Evolutionary conservation across 2,888 invertebrate genomes (phyloP).

Genomic region (Mystacides longicornis): DNA sequence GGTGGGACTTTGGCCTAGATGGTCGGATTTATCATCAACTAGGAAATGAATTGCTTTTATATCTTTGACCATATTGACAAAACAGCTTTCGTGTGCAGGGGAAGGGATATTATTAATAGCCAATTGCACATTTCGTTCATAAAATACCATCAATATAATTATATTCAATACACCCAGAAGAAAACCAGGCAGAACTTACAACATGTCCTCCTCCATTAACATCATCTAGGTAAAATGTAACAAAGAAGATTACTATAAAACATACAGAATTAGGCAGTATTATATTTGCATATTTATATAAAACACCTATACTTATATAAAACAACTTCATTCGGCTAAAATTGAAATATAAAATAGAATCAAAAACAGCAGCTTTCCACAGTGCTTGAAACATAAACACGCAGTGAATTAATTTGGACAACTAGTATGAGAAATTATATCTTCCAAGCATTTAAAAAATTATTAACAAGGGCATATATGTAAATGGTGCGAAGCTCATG

Average conservation of each 20-base stretch:
- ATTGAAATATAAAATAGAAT: too few species aligned
- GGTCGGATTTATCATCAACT: neutral
- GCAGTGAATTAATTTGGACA: neutral
- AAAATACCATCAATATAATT: neutral
- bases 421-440: neutral
- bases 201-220: neutral
- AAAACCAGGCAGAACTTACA: slow-evolving; percentile 1
- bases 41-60: neutral
- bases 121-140: neutral
- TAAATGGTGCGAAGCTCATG: neutral
- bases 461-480: neutral
- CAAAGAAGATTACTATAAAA: neutral
- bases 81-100: slow-evolving; percentile 1
- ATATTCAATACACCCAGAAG: slow-evolving; percentile 1
- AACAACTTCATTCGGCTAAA: too few species aligned
- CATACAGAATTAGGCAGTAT: too few species aligned
- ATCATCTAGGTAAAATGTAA: neutral
- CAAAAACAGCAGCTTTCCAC: too few species aligned
- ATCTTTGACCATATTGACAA: neutral
- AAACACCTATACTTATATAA: too few species aligned
- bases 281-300: too few species aligned
- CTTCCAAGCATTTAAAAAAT: neutral
- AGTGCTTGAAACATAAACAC: too few species aligned
- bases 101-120: neutral
- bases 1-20: neutral